Evolutionary conservation across 1,140 invertebrate genomes (phyloP).

Genomic region (Bicyclus anynana): DNA sequence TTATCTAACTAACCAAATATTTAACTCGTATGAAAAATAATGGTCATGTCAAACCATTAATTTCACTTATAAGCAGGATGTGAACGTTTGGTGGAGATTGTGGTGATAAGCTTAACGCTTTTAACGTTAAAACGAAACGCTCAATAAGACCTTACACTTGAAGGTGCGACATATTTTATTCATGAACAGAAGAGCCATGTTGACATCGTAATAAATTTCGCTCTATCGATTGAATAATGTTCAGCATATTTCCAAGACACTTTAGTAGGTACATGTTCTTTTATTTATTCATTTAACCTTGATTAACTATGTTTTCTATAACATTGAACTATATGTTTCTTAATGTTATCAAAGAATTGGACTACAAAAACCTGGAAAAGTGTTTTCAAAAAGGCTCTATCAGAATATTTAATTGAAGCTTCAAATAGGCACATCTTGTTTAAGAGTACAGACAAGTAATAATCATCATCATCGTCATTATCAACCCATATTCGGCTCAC

Average conservation of each 20-base stretch:
- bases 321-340: too few relatives aligned
- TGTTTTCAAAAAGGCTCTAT: too few relatives aligned
- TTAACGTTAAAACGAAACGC: slow-evolving; percentile 4
- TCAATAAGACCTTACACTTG: slow-evolving; percentile 3
- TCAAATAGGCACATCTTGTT: too few relatives aligned
- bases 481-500: too few relatives aligned
- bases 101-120: slow-evolving; percentile 3
- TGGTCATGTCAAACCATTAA: slow-evolving; percentile 54
- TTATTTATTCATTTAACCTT: too few relatives aligned
- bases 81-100: slow-evolving; percentile 30
- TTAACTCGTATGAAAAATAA: slow-evolving; percentile 46
- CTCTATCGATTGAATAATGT: background rate
- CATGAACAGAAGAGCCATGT: background rate
- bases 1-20: slow-evolving; percentile 27
- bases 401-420: too few relatives aligned
- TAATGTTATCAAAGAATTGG: too few relatives aligned
- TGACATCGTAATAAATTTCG: slow-evolving; percentile 2
- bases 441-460: too few relatives aligned
- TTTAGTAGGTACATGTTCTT: too few relatives aligned
- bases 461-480: too few relatives aligned
- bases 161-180: slow-evolving; percentile 6
- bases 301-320: too few relatives aligned
- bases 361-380: too few relatives aligned
- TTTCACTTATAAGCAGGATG: slow-evolving; percentile 58
- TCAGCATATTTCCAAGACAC: background rate